A percentile compares a stretch with the other conserved stretches of the same genome.
Evolutionary conservation across 1,140 invertebrate genomes (phyloP).

Genomic region (Frieseomelitta varia): DNA sequence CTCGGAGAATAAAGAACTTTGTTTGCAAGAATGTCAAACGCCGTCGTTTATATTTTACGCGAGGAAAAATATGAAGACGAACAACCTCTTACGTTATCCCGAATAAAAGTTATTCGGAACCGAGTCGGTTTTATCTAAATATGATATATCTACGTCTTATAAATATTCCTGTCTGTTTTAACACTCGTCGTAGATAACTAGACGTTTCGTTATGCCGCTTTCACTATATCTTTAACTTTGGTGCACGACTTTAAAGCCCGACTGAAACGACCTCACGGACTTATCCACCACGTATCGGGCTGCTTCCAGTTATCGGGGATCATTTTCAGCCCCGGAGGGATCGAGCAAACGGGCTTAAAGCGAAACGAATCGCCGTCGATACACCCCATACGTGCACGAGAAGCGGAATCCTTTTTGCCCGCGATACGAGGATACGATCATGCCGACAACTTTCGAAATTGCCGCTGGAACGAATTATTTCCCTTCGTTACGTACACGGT

Average conservation of each 20-base stretch:
- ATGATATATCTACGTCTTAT: too few relatives aligned
- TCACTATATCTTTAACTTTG: conserved; percentile 38
- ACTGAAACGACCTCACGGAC: conserved; percentile 67
- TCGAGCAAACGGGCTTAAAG: conserved; percentile 74
- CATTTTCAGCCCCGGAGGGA: conserved; percentile 75
- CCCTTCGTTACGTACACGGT: conserved; percentile 49
- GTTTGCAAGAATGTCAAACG: neutral
- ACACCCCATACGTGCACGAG: conserved; percentile 71
- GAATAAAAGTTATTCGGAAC: too few relatives aligned
- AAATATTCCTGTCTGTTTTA: neutral
- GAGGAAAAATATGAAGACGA: neutral
- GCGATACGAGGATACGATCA: conserved; percentile 67
- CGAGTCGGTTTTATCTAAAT: neutral
- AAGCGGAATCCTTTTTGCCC: conserved; percentile 72
- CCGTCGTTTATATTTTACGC: too few relatives aligned
- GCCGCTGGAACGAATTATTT: conserved; percentile 64
- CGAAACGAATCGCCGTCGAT: conserved; percentile 78
- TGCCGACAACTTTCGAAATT: conserved; percentile 63
- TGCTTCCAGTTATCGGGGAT: conserved; percentile 78
- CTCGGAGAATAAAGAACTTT: rapidly evolving
- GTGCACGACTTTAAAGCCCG: conserved; percentile 54
- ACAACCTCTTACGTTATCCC: neutral
- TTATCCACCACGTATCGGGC: conserved; percentile 68
- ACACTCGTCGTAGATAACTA: neutral
- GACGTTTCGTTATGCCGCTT: conserved; percentile 42